Conservation (phyloP, 2,113 vertebrate species). For the rat (Rattus norvegicus) region DNA sequence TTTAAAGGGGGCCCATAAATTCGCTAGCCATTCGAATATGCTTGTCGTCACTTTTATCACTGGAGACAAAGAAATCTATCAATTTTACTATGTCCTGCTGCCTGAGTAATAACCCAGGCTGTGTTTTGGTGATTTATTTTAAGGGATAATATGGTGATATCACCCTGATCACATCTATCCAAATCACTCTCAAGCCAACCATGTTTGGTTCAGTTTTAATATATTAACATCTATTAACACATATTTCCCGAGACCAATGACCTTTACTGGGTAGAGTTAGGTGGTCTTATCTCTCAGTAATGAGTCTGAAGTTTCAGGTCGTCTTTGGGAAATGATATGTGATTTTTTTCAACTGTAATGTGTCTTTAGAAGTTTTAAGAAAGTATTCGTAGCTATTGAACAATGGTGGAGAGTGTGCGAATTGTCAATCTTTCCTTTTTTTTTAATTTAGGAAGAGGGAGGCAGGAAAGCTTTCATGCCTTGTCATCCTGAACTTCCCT, state of each 20-base stretch:
- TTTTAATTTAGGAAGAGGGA: constrained; percentile 11
- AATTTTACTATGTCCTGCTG: constrained; percentile 67
- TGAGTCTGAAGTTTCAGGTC: constrained; percentile 17
- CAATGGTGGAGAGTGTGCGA: neutral
- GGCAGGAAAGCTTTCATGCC: neutral
- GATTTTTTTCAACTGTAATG: neutral
- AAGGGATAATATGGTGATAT: constrained; percentile 68
- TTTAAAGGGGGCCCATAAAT: constrained; percentile 52
- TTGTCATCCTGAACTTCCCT: neutral
- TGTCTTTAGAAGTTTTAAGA: constrained; percentile 14
- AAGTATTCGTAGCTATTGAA: constrained; percentile 7
- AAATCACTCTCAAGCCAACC: constrained; percentile 56
- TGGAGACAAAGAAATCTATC: constrained; percentile 70
- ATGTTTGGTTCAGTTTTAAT: constrained; percentile 71
- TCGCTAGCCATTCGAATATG: constrained; percentile 64
- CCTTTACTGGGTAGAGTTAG: neutral
- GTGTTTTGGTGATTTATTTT: constrained; percentile 58
- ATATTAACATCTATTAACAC: constrained; percentile 68
- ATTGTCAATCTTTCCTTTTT: neutral
- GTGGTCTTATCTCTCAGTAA: constrained; percentile 33
- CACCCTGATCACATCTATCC: constrained; percentile 46
- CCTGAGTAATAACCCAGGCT: constrained; percentile 71
- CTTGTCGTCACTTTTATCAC: constrained; percentile 57
- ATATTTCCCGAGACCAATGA: constrained; percentile 47
- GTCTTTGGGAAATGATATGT: constrained; percentile 28